phyloP scores from a whole-genome alignment of 2,888 invertebrate species.

The Lapara coniferarum region DNA sequence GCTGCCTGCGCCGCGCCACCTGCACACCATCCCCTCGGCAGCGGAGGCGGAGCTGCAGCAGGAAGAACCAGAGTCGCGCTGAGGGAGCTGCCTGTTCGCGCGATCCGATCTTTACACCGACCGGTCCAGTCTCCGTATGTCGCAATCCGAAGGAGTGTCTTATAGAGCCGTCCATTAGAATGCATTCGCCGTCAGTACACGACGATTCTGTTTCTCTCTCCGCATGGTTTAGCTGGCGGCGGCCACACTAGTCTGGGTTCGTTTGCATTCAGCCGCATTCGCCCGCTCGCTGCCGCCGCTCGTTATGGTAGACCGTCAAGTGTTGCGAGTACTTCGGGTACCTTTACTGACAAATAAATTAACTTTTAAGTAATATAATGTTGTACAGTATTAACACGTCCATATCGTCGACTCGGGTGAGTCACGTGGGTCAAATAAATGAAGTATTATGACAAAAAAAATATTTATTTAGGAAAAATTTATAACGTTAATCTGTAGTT shows the following conservation, averaged over 20 bases:
- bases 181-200: constrained; percentile 29
- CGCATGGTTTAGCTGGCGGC: not conserved
- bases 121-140: constrained; percentile 24
- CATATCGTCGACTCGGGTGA: constrained; percentile 27
- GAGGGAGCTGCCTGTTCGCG: constrained; percentile 40
- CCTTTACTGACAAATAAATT: constrained; percentile 43
- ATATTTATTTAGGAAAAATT: constrained; percentile 46
- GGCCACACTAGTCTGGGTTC: too few relatives aligned
- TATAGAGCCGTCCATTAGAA: constrained; percentile 56
- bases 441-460: constrained; percentile 52
- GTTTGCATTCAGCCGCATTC: not conserved
- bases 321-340: constrained; percentile 19
- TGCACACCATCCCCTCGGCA: constrained; percentile 74
- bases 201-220: constrained; percentile 11
- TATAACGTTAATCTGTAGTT: constrained; percentile 5
- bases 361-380: constrained; percentile 25
- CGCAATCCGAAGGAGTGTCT: constrained; percentile 42
- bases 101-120: constrained; percentile 35
- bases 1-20: constrained; percentile 57
- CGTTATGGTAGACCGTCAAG: not conserved
- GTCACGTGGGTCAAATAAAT: constrained; percentile 37
- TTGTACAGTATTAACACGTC: constrained; percentile 31
- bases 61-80: constrained; percentile 58
- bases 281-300: not conserved
- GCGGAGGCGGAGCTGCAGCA: constrained; percentile 65